Base-by-base conservation (phyloP, 2,113 vertebrate species). In the Sinocyclocheilus anophthalmus region DNA sequence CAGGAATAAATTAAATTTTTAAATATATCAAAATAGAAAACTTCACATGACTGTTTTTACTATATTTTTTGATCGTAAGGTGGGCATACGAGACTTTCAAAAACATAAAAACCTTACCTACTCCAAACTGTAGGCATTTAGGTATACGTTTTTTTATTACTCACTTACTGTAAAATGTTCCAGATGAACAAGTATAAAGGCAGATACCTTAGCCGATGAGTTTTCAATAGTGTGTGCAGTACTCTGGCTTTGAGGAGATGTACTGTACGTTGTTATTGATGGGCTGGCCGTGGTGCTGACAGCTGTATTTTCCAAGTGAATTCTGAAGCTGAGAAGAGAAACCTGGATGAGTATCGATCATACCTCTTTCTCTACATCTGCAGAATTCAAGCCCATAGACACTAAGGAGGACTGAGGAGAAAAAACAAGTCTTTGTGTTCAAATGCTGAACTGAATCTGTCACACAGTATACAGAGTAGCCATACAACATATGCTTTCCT, bases 321-420 rank as follows among this genome's bases (percentile, higher is more conserved):
- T 77, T 70, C 79, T 78, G 81, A 88, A 81, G 69, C 42, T 57
- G 85, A 82, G 85, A 87, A 76, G 50, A 72, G 72, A 85, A 82
- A 53, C 85, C 72, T 84, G 61, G 83, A 20, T 85, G 22, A 10
- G 20, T 85, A 90, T 88, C 85, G 89, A 90, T 88, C 55, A 55
- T 53, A 61, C 50, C 61, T 39, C 26, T 77, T 45, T 42, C 24
- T n/a, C 61, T 78, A 53, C 24, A 72, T 75, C 50, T 85, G 85
- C 57, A 85, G 80, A 84, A 70, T 86, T 78, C 7, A 85, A 76
- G 39, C 65, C 61, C 18, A 55, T 16, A 20, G 14, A 39, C 53
- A 2, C 7, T 83, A 84, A 76, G 81, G 26, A 75, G 55, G 84
- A 37, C 42, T 63, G 12, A 37, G 10, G 48, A 69, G 26, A 70